These are phyloP conservation scores for Ceratothoa steindachneri DNA, from an alignment of 2,888 invertebrate genomes.

Conservation along the genomic window DNA sequence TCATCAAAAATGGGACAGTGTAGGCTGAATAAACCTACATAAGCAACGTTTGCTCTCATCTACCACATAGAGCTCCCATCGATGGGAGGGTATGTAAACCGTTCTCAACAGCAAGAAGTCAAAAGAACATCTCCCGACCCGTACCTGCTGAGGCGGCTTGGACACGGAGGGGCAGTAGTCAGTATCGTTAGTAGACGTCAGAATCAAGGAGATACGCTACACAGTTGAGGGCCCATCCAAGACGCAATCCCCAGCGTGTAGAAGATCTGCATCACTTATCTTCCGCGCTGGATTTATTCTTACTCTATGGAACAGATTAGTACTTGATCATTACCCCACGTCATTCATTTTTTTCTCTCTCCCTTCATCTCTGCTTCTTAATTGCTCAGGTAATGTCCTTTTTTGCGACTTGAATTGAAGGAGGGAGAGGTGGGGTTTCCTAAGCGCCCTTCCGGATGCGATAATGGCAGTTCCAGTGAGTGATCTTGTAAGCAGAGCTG, in stretches of 20 bases:
- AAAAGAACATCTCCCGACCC: neutral
- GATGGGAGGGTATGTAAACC: neutral
- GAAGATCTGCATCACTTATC: neutral
- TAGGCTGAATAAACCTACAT: too few relatives aligned
- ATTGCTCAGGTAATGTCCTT: too few relatives aligned
- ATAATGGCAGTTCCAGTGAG: too few relatives aligned
- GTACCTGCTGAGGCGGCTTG: slow-evolving; percentile 6
- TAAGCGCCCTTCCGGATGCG: too few relatives aligned
- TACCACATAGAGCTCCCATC: too few relatives aligned
- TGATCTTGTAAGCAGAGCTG: too few relatives aligned
- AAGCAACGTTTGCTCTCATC: too few relatives aligned
- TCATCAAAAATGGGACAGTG: too few relatives aligned
- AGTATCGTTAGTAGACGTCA: neutral
- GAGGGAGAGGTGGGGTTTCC: too few relatives aligned
- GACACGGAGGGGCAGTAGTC: slow-evolving; percentile 10
- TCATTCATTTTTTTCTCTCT: neutral
- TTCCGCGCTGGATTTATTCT: neutral
- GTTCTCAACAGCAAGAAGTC: neutral
- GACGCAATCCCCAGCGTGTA: neutral
- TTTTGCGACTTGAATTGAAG: too few relatives aligned
- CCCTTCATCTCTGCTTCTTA: neutral
- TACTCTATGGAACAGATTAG: slow-evolving; percentile 8
- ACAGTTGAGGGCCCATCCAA: slow-evolving; percentile 13
- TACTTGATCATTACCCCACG: neutral
- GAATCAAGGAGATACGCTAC: slow-evolving; percentile 13